phyloP scores from a whole-genome alignment of 2,113 vertebrate genomes.

The Tenrec ecaudatus region DNA sequence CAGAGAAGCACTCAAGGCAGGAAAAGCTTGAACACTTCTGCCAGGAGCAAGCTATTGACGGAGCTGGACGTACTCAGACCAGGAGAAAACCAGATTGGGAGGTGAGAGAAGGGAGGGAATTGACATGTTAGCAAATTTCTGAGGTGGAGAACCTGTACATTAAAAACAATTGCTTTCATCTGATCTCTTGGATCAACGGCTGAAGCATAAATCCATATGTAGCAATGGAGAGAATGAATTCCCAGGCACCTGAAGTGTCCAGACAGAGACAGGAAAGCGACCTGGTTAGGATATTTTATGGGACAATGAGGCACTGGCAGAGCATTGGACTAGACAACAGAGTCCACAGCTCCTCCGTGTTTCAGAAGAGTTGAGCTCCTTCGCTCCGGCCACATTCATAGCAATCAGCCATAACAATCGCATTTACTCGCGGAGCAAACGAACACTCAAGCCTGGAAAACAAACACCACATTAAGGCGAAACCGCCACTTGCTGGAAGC shows the following conservation, averaged over 20 bases:
- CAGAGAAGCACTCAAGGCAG: background rate
- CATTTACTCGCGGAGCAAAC: background rate
- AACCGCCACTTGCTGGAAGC: background rate
- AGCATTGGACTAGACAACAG: background rate
- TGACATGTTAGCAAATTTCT: background rate
- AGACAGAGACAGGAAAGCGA: background rate
- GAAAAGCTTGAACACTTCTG: background rate
- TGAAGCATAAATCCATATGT: background rate
- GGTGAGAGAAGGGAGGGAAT: background rate
- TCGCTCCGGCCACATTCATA: background rate
- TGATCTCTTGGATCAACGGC: background rate
- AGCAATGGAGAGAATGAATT: background rate
- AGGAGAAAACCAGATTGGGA: background rate
- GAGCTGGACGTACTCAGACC: background rate
- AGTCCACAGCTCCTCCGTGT: slow-evolving; percentile 3
- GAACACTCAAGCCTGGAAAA: slow-evolving; percentile 25
- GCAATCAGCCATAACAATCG: background rate
- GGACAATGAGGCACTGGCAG: background rate
- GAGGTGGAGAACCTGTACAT: background rate
- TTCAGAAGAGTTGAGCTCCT: slow-evolving; percentile 50
- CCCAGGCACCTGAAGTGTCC: background rate
- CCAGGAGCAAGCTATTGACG: background rate
- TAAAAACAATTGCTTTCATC: slow-evolving; percentile 22
- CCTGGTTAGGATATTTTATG: background rate
- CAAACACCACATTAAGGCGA: background rate